Evolutionary conservation across 2,113 vertebrate species (phyloP).

Genomic region (Edolisoma coerulescens): DNA sequence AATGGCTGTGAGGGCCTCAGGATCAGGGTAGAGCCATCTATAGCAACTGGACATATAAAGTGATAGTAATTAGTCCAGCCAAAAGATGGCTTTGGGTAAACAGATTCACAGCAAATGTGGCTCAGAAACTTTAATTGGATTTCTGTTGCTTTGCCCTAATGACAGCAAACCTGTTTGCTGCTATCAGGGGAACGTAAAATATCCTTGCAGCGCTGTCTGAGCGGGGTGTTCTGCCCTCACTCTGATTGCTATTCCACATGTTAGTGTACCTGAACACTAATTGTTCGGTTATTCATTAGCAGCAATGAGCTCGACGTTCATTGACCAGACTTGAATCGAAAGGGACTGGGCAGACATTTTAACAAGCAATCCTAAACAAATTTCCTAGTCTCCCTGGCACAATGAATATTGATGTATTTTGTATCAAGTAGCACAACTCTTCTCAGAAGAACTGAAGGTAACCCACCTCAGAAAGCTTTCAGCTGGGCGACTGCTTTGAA

Average conservation of each 20-base stretch:
- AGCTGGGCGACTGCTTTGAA: not conserved
- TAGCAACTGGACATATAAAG: not conserved
- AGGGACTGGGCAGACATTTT: not conserved
- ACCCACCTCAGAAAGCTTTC: not conserved
- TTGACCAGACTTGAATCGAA: not conserved
- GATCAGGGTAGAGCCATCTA: not conserved
- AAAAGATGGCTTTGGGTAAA: not conserved
- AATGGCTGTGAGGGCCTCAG: not conserved
- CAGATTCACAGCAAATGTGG: not conserved
- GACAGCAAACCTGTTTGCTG: not conserved
- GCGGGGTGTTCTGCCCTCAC: not conserved
- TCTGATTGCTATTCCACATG: not conserved
- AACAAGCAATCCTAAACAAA: not conserved
- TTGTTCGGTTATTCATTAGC: not conserved
- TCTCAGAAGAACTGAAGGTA: not conserved
- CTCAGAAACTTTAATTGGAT: not conserved
- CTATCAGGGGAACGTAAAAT: not conserved
- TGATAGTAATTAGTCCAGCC: not conserved
- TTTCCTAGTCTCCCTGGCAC: not conserved
- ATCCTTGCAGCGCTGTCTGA: not conserved
- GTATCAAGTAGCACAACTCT: not conserved
- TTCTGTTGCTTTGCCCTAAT: not conserved
- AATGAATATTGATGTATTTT: not conserved
- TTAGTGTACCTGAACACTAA: not conserved
- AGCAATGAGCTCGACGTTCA: not conserved